Percentiles rank a stretch among this genome's conserved stretches.
phyloP scores from a whole-genome alignment of 2,113 vertebrate genomes.

The Phylloscopus trochilus region DNA sequence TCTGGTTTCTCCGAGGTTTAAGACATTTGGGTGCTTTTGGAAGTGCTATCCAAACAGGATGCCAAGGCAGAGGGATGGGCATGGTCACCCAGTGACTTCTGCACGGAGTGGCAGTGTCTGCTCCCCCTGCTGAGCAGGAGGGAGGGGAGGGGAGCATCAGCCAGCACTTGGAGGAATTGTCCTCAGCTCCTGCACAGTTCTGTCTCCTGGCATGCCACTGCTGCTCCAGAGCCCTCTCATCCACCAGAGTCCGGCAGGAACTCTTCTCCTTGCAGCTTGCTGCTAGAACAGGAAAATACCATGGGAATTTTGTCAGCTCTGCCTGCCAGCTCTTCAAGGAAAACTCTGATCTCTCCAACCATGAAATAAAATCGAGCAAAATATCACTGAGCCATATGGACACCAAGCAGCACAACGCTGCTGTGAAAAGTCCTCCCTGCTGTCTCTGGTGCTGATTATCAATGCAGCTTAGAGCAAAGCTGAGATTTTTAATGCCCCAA shows the following conservation, averaged over 20 bases:
- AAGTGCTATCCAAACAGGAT: not conserved
- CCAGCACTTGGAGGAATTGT: not conserved
- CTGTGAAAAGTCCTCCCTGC: not conserved
- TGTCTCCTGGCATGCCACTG: not conserved
- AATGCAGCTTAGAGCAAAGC: not conserved
- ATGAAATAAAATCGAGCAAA: not conserved
- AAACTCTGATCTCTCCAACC: not conserved
- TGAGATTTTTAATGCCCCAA: not conserved
- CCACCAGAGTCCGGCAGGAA: not conserved
- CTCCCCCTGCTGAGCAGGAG: not conserved
- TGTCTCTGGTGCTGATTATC: not conserved
- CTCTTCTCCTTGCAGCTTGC: not conserved
- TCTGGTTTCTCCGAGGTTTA: not conserved
- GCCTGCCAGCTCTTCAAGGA: constrained; percentile 12
- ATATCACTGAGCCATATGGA: not conserved
- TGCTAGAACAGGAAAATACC: not conserved
- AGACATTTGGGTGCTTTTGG: not conserved
- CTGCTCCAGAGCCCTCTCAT: not conserved
- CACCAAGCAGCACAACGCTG: not conserved
- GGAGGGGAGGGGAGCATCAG: not conserved
- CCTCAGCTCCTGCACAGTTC: not conserved
- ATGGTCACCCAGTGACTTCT: not conserved
- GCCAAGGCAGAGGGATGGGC: not conserved
- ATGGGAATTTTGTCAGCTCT: not conserved
- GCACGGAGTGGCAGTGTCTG: not conserved